These are phyloP conservation scores for Battus philenor DNA, from an alignment of 1,140 invertebrate species.

Conservation along the genomic window DNA sequence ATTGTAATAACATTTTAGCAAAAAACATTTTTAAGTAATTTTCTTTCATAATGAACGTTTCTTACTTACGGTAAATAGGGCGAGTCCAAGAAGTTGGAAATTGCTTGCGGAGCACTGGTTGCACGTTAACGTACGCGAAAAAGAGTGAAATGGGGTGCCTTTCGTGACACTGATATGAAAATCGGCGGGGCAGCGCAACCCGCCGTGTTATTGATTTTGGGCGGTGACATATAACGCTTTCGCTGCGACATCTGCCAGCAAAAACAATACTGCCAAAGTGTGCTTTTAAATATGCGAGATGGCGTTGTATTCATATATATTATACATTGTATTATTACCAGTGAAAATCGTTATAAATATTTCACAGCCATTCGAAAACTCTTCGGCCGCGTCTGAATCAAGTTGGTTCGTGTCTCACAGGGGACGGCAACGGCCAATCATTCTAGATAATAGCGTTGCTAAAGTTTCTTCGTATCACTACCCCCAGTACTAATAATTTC, in stretches of 20 bases:
- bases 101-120: conserved; percentile 47
- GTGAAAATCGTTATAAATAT: no score
- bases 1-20: not conserved
- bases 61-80: conserved; percentile 36
- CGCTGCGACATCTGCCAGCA: conserved; percentile 36
- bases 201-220: conserved; percentile 62
- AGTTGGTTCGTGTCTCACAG: no score
- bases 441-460: no score
- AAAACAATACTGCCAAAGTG: no score
- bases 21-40: conserved; percentile 1
- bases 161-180: conserved; percentile 50
- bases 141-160: conserved; percentile 48
- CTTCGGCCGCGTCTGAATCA: no score
- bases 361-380: no score
- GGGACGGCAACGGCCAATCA: no score
- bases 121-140: conserved; percentile 44
- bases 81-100: conserved; percentile 39
- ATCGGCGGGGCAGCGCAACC: conserved; percentile 55
- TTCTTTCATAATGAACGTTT: conserved; percentile 19
- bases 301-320: no score
- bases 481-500: no score
- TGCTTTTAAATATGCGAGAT: no score
- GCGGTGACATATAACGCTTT: conserved; percentile 41
- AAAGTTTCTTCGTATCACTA: no score
- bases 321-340: no score